Base-by-base conservation (phyloP, 2,888 invertebrate species). In the Chromoteleia sp. region DNA sequence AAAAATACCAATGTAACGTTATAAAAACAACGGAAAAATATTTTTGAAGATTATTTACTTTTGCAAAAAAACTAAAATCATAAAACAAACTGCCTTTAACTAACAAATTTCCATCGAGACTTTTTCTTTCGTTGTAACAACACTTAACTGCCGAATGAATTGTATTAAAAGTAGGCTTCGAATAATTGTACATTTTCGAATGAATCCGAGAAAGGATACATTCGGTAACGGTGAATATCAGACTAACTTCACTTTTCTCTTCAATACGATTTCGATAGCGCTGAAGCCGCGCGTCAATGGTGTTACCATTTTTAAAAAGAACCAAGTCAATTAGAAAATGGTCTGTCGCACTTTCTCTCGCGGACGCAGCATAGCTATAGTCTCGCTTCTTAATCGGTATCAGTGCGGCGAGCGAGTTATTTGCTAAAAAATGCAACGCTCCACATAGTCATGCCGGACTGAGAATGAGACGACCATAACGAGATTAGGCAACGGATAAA, bases 301-400 rank as follows among this genome's bases (percentile, higher is more conserved):
- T 82, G 81, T 81, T 77, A 77, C 82, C 81, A 87, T 87, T 87
- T 88, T 88, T 86, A 86, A 85, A 85, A 83, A 87, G 88, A 87
- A 89, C 87, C 88, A 87, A 86, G 87, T 88, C 87, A 88, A 89
- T 90, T 88, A 90, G 89, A 90, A 90, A 90, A 90, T 89, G 82
- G 79, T 73, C 81, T 83, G 78, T 85, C 82, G 87, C 88, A 89
- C 89, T 90, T 90, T 89, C 90, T 88, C 88, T 83, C 45, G 48
- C 33, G 43, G 68, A 71, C 58, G 33, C 29, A 65, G 63, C 67
- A 63, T 45, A 25, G 52, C 52, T 63, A n/a, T n/a, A 56, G 61
- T 58, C 78, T 81, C 77, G 80, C 80, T 84, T 78, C 52, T 83
- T 77, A 82, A 80, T 76, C 82, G 83, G 81, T 73, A 80, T 77